Evolutionary conservation across 2,888 invertebrate species (phyloP), one percentile per base, ranked within the genome.

Genomic region (Aleiodes testaceus): DNA sequence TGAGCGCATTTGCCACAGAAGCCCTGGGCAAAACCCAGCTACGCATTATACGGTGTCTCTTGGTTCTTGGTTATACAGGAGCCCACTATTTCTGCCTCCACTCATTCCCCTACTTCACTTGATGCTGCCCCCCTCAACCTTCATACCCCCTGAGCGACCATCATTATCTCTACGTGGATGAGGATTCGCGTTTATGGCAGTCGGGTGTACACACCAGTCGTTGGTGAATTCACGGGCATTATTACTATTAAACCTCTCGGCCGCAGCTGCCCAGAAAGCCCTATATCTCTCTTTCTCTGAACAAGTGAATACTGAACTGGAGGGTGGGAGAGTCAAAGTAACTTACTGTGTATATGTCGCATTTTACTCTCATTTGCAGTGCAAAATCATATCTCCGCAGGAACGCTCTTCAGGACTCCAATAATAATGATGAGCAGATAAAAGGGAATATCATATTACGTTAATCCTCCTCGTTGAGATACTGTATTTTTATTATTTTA

Each of bases 141-240:
- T 36, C 36, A 36, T 36, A 36, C 36, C 36, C 78, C 81, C 81
- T 79, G 78, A 79, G 78, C 79, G 80, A 80, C 78, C 77, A 79
- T 81, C 80, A 82, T 83, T 82, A 82, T 79, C 77, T 79, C 77
- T 71, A 66, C 68, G 67, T 71, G 73, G 75, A 75, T 76, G 77
- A 75, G 74, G 73, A 75, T 75, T 75, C 73, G 72, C 74, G 71
- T 61, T 77, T 73, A 74, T 73, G 65, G 75, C 63, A 30, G 53
- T 45, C 64, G 64, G 50, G 4, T 36, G 36, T 36, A 36, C 74
- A 69, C 70, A 30, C 22, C n/a, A 65, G 69, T 65, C 68, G 67
- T 66, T 69, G 64, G 69, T 66, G 66, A 74, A 74, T 74, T 72
- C 72, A 44, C 71, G 68, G 11, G 66, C 68, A 69, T 76, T 77